These are phyloP conservation scores for Nothocercus nigrocapillus DNA, from an alignment of 2,113 vertebrate species.

Conservation along the genomic window DNA sequence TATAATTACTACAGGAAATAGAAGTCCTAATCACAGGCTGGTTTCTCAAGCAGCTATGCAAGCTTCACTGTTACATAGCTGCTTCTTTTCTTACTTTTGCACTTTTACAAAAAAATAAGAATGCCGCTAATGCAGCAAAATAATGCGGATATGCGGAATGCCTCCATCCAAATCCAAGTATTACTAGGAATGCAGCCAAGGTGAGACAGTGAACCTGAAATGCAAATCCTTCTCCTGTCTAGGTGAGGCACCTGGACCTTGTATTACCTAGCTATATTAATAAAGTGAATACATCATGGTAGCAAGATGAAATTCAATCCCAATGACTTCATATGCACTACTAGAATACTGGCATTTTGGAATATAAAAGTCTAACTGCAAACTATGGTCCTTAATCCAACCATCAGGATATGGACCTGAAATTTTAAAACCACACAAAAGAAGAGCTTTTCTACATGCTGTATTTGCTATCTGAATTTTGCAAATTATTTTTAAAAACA, in stretches of 20 bases:
- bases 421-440: neutral
- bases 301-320: neutral
- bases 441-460: constrained; percentile 28
- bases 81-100: neutral
- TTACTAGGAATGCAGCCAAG: neutral
- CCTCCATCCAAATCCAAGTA: neutral
- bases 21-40: neutral
- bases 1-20: rapidly evolving
- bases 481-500: constrained; percentile 64
- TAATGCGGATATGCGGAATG: neutral
- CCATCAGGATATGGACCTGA: constrained; percentile 27
- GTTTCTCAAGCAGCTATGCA: neutral
- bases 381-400: constrained; percentile 4
- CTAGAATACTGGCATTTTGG: neutral
- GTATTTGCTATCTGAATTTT: constrained; percentile 56
- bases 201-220: neutral
- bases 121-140: no score
- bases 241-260: neutral
- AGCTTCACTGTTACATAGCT: rapidly evolving
- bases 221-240: neutral
- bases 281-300: neutral
- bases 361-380: neutral
- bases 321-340: neutral
- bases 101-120: rapidly evolving
- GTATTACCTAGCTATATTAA: neutral